Percentiles rank a stretch among this genome's conserved stretches.
phyloP scores from a whole-genome alignment of 2,888 invertebrate genomes.

The Heliconius cydno region DNA sequence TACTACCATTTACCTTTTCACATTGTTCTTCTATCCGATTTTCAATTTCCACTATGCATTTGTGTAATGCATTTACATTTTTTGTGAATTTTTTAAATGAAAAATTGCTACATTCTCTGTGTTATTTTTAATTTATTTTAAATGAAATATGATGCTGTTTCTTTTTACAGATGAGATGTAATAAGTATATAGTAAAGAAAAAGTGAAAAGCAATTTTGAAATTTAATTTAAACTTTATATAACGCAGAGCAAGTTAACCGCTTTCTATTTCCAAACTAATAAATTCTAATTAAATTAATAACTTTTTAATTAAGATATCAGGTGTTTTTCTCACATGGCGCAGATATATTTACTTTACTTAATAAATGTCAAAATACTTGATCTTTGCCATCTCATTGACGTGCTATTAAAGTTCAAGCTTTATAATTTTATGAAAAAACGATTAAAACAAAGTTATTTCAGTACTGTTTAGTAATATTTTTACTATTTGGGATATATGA shows the following conservation, averaged over 20 bases:
- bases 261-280: neutral
- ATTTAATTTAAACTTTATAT: neutral
- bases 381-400: conserved; percentile 16
- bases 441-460: neutral
- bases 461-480: neutral
- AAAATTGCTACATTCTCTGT: neutral
- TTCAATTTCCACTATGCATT: conserved; percentile 20
- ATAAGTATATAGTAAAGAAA: too few species aligned
- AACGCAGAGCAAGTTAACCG: neutral
- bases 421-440: conserved; percentile 13
- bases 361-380: conserved; percentile 14
- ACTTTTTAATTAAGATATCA: neutral
- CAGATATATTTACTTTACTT: neutral
- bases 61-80: conserved; percentile 11
- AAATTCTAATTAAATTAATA: neutral
- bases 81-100: neutral
- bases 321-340: neutral
- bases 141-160: neutral
- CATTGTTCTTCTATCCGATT: conserved; percentile 53
- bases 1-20: conserved; percentile 51
- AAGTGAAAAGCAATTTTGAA: too few species aligned
- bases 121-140: neutral
- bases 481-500: neutral
- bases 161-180: neutral
- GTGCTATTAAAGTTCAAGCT: neutral